A percentile compares a stretch with the other conserved stretches of the same genome.
Conservation (phyloP, 1,140 invertebrate species). For the Cherax quadricarinatus region DNA sequence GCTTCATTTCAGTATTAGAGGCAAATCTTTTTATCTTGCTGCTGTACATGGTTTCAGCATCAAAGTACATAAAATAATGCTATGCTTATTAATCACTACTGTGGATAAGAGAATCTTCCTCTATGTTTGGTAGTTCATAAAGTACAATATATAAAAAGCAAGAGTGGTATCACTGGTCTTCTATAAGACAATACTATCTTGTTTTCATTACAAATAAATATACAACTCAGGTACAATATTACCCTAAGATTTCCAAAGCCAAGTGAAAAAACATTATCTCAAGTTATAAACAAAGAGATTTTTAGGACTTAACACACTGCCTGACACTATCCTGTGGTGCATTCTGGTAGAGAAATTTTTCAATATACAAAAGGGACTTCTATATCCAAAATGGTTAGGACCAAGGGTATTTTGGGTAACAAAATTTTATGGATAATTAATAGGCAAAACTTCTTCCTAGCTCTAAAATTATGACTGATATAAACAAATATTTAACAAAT, state of each 20-base stretch:
- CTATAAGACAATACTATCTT: background rate
- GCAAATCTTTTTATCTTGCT: background rate
- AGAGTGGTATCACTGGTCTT: background rate
- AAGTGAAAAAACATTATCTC: no score
- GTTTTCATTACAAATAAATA: background rate
- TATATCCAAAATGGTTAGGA: no score
- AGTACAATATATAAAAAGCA: background rate
- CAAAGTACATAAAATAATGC: background rate
- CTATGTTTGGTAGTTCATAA: background rate
- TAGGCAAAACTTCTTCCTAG: no score
- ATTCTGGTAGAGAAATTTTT: no score
- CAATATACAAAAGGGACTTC: no score
- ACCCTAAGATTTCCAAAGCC: background rate
- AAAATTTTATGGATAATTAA: no score
- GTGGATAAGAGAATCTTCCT: background rate
- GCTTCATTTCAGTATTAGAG: background rate
- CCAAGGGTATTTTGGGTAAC: no score
- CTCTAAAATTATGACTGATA: no score
- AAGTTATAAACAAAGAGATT: no score
- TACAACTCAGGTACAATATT: background rate
- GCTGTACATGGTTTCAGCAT: background rate
- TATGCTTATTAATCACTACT: slow-evolving; percentile 1
- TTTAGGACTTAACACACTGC: no score
- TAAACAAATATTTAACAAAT: no score
- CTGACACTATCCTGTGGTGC: no score